phyloP scores from a whole-genome alignment of 2,888 invertebrate species.

The Auanema freiburgensis region DNA sequence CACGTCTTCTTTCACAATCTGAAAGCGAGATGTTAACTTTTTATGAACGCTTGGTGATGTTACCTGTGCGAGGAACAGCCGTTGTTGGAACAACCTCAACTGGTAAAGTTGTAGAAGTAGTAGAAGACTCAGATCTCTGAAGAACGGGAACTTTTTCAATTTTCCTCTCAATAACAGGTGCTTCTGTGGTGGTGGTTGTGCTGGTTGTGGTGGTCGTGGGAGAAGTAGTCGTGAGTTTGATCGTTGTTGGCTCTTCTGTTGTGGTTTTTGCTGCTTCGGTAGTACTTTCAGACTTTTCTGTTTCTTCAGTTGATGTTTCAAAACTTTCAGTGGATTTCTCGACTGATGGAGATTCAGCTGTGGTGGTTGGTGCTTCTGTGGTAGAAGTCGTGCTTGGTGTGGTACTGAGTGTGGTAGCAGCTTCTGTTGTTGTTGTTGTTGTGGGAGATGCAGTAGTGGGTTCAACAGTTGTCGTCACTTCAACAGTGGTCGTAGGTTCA shows the following conservation, averaged over 20 bases:
- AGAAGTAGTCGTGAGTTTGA: slow-evolving; percentile 9
- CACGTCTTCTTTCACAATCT: slow-evolving; percentile 58
- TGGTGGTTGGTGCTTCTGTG: slow-evolving; percentile 15
- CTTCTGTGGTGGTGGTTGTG: slow-evolving; percentile 19
- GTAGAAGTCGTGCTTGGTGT: slow-evolving; percentile 20
- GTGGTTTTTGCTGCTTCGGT: slow-evolving; percentile 16
- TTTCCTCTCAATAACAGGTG: neutral
- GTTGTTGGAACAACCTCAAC: slow-evolving; percentile 5
- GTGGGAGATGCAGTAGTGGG: slow-evolving; percentile 11
- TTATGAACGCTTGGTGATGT: neutral
- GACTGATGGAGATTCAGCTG: slow-evolving; percentile 15
- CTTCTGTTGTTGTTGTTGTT: slow-evolving; percentile 20
- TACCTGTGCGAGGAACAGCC: slow-evolving; percentile 28
- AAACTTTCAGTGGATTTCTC: slow-evolving; percentile 8
- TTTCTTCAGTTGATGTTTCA: slow-evolving; percentile 12
- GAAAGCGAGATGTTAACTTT: slow-evolving; percentile 3
- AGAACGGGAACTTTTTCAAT: slow-evolving; percentile 17
- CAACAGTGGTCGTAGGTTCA: slow-evolving; percentile 6
- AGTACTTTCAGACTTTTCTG: slow-evolving; percentile 26
- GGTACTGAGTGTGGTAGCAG: slow-evolving; percentile 6
- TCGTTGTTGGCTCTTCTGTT: slow-evolving; percentile 17
- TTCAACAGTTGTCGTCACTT: slow-evolving; percentile 2
- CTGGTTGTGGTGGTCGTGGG: slow-evolving; percentile 6
- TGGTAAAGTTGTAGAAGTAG: slow-evolving; percentile 20
- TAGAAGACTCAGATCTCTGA: slow-evolving; percentile 22